A percentile compares a stretch with the other conserved stretches of the same genome.
Evolutionary conservation across 2,113 vertebrate genomes (phyloP).

Genomic region (Oenanthe melanoleuca): DNA sequence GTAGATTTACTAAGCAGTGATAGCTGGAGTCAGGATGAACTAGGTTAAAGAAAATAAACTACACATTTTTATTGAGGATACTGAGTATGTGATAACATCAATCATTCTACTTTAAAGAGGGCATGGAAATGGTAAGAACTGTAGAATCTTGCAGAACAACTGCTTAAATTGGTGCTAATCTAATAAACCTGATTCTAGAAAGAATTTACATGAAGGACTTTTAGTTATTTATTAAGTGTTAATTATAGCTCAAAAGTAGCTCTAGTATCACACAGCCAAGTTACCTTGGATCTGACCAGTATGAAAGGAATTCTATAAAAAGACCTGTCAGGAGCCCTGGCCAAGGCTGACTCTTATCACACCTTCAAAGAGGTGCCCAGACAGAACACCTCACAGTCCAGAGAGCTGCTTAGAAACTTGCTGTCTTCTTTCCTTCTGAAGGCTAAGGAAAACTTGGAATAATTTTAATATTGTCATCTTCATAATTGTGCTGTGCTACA

Average conservation of each 20-base stretch:
- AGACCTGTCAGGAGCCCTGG: background rate
- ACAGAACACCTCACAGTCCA: background rate
- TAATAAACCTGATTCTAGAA: background rate
- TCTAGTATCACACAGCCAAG: background rate
- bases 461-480: background rate
- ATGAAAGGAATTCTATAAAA: background rate
- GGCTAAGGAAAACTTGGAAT: background rate
- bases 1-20: background rate
- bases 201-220: background rate
- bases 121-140: background rate
- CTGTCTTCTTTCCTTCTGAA: background rate
- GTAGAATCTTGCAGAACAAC: background rate
- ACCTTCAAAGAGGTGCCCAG: background rate
- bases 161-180: background rate
- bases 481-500: background rate
- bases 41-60: background rate
- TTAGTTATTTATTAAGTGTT: background rate
- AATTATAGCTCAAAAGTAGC: background rate
- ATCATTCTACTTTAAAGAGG: background rate
- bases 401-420: background rate
- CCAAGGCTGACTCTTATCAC: background rate
- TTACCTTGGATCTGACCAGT: background rate
- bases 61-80: background rate
- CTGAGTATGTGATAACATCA: background rate
- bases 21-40: background rate